phyloP scores from a whole-genome alignment of 2,888 invertebrate genomes.

The Drosophila mettleri region DNA sequence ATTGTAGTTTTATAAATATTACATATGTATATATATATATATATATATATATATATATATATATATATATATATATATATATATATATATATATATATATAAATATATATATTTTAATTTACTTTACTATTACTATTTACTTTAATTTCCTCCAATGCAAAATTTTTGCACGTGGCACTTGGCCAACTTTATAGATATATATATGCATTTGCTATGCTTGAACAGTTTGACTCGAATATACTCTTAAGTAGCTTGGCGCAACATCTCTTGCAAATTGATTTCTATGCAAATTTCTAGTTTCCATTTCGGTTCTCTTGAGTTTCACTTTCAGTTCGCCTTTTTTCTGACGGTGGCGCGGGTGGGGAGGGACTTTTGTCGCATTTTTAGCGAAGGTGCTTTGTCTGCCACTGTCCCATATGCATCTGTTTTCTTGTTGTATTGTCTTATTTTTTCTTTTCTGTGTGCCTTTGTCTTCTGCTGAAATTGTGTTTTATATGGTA shows the following conservation, averaged over 20 bases:
- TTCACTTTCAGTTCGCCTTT: constrained; percentile 75
- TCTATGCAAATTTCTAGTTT: constrained; percentile 82
- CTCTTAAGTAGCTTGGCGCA: constrained; percentile 4
- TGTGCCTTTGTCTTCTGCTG: constrained; percentile 71
- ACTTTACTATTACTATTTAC: too few species aligned
- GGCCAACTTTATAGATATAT: background rate
- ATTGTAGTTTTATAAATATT: too few species aligned
- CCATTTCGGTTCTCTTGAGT: constrained; percentile 73
- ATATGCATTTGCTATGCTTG: constrained; percentile 1
- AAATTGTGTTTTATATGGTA: constrained; percentile 82
- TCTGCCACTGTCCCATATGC: constrained; percentile 39
- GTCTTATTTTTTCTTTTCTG: constrained; percentile 10
- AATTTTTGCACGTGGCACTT: background rate
- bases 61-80: too few species aligned
- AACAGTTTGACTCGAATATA: background rate
- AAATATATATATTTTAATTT: too few species aligned
- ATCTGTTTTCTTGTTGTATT: constrained; percentile 29
- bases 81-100: too few species aligned
- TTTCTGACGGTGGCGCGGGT: too few species aligned
- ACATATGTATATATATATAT: too few species aligned
- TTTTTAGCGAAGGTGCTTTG: constrained; percentile 56
- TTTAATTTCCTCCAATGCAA: background rate
- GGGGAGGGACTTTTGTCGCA: constrained; percentile 78
- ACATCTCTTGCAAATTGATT: constrained; percentile 73
- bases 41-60: too few species aligned